These are phyloP conservation scores for Popillia japonica DNA, from an alignment of 1,140 invertebrate genomes.

Conservation along the genomic window DNA sequence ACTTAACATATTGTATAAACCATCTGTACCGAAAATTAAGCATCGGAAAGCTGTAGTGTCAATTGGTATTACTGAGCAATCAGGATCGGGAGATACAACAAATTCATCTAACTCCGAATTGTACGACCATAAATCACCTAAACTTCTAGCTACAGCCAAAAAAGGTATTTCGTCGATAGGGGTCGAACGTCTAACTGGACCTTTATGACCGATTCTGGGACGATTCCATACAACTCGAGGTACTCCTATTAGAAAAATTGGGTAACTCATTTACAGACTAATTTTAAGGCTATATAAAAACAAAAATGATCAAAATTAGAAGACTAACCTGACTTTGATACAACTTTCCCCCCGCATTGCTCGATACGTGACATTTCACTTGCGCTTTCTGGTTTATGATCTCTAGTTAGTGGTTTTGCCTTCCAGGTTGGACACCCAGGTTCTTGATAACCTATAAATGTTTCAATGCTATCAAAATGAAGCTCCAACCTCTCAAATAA, in stretches of 20 bases:
- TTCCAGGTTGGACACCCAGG: conserved; percentile 73
- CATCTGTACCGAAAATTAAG: conserved; percentile 95
- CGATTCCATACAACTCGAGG: conserved; percentile 97
- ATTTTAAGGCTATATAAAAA: neutral
- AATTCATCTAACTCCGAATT: conserved; percentile 89
- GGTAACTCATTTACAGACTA: neutral
- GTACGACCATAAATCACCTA: conserved; percentile 98
- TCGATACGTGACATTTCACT: conserved; percentile 87
- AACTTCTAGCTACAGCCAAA: conserved; percentile 90
- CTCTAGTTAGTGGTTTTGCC: conserved; percentile 81
- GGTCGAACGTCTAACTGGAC: conserved; percentile 83
- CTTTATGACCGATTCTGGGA: conserved; percentile 79
- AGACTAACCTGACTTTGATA: conserved; percentile 77
- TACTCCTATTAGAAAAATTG: conserved; percentile 68
- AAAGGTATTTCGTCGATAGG: conserved; percentile 96
- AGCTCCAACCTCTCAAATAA: neutral
- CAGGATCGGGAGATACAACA: conserved; percentile 96
- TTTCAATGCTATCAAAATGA: neutral
- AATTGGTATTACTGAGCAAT: conserved; percentile 87
- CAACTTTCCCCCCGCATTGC: conserved; percentile 86
- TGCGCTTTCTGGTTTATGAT: conserved; percentile 95
- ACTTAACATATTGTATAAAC: conserved; percentile 94
- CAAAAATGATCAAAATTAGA: neutral
- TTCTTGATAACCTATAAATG: conserved; percentile 54
- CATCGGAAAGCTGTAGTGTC: conserved; percentile 84